phyloP scores from a whole-genome alignment of 2,797 vertebrate genomes.

The Hylomyscus alleni region DNA sequence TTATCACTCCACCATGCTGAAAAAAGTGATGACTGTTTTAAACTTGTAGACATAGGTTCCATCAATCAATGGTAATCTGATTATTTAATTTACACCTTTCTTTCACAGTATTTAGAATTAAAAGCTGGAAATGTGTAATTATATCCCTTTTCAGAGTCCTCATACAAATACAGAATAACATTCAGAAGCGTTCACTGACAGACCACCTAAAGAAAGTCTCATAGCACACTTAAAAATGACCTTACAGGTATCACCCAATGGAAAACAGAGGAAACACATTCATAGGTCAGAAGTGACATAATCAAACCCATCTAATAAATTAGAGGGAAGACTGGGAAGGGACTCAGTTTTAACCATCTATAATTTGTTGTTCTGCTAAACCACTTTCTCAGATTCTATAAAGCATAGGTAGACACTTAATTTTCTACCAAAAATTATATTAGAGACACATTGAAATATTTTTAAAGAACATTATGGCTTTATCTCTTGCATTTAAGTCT shows the following conservation, averaged over 20 bases:
- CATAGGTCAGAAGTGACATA: not conserved
- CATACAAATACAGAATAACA: constrained; percentile 69
- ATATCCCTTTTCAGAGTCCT: constrained; percentile 74
- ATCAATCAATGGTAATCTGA: constrained; percentile 88
- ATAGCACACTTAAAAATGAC: not conserved
- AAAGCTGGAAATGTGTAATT: constrained; percentile 86
- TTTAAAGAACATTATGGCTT: not conserved
- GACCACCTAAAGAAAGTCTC: not conserved
- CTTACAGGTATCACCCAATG: not conserved
- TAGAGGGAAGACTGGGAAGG: not conserved
- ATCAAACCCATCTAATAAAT: not conserved
- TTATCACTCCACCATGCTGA: constrained; percentile 89
- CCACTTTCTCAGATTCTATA: constrained; percentile 4
- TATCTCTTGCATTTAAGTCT: not conserved
- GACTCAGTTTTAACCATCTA: not conserved
- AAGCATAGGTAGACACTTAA: not conserved
- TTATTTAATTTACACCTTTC: constrained; percentile 90
- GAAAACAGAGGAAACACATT: constrained; percentile 16
- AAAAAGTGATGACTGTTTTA: constrained; percentile 88
- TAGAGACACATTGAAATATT: constrained; percentile 51
- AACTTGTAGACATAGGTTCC: constrained; percentile 87
- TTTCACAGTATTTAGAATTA: constrained; percentile 85
- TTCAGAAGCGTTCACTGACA: constrained; percentile 70
- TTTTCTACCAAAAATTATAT: constrained; percentile 43
- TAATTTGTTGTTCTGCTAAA: not conserved